These are phyloP conservation scores for Etheostoma cragini DNA, from an alignment of 2,113 vertebrate species.

Conservation along the genomic window DNA sequence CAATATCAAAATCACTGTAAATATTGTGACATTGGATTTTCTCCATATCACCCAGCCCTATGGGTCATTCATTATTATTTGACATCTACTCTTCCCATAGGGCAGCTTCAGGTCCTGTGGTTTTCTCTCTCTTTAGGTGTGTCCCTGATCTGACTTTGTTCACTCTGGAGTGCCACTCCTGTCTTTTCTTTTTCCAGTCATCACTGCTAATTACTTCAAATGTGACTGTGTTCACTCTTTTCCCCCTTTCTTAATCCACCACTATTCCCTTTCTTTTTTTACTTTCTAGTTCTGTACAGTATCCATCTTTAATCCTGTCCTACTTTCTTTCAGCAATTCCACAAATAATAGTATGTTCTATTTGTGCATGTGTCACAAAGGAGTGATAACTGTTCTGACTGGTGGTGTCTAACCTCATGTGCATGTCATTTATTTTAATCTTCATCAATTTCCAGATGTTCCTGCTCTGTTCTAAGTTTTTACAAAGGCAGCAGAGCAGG, in stretches of 20 bases:
- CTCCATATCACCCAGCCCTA: no score
- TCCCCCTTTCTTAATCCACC: neutral
- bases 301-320: conserved; percentile 46
- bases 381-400: conserved; percentile 11
- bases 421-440: conserved; percentile 9
- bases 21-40: no score
- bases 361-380: conserved; percentile 32
- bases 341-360: neutral
- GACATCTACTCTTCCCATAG: neutral
- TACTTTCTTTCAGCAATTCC: conserved; percentile 55
- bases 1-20: no score
- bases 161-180: conserved; percentile 16
- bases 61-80: neutral
- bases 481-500: conserved; percentile 8
- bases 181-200: conserved; percentile 29
- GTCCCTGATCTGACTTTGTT: conserved; percentile 20
- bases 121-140: conserved; percentile 47
- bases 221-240: neutral
- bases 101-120: conserved; percentile 55
- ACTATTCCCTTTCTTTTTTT: neutral
- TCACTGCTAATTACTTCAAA: conserved; percentile 17
- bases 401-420: conserved; percentile 29
- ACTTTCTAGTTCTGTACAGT: neutral
- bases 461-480: conserved; percentile 24
- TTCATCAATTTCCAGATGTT: conserved; percentile 26